Evolutionary conservation across 2,888 invertebrate species (phyloP), one percentile per base, ranked within the genome.

Genomic region (Eurytoma adleriae): DNA sequence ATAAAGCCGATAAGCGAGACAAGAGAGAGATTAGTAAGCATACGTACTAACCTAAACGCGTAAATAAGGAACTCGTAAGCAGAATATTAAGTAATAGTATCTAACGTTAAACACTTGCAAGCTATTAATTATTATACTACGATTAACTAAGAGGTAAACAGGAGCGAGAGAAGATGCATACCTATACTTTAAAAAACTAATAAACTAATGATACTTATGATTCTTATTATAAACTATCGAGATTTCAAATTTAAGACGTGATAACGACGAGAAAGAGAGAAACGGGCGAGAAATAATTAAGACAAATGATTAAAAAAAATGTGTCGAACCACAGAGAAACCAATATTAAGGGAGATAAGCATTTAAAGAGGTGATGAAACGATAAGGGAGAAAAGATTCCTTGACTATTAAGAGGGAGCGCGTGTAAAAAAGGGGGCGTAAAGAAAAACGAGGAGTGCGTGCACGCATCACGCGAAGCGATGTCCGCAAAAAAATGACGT

Each of bases 31-130:
- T 84, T 86, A 86, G 86, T 87, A 87, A 87, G 85, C 89, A 88
- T 88, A 88, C 87, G 88, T 88, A 90, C 86, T 87, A 88, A 89
- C 86, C 85, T 87, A 88, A 89, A 87, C 85, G 87, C 89, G 88
- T 89, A 89, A 88, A 86, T 88, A 89, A 88, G 87, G 83, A 85
- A 87, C 84, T 84, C 86, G 85, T 87, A 89, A 87, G 86, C 88
- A 88, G 87, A 89, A 89, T 86, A 85, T 88, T 90, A 89, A 90
- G 88, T 89, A 89, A 90, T 88, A 89, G 89, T 90, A 90, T 89
- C 86, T 90, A 90, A 90, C 88, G 90, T 90, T 90, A 90, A 86
- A 88, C 86, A 89, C 87, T 89, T 89, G 89, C 88, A 88, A 89
- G 88, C 88, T 90, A 90, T 89, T 88, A 87, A 89, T 89, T 88